A percentile compares a stretch with the other conserved stretches of the same genome.
phyloP scores from a whole-genome alignment of 1,140 invertebrate species.

The Sweltsa coloradensis region DNA sequence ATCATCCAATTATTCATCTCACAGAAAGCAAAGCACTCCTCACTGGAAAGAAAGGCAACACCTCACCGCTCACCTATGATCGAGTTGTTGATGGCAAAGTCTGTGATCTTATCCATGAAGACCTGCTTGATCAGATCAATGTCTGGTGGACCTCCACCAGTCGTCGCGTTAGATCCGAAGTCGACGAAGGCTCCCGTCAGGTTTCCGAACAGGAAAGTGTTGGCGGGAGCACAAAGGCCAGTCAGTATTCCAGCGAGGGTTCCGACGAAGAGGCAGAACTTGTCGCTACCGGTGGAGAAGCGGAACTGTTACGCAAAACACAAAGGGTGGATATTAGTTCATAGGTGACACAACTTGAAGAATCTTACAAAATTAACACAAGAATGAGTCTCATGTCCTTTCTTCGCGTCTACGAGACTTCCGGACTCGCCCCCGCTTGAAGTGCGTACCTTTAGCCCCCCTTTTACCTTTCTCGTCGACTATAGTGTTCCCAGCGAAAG shows the following conservation, averaged over 20 bases:
- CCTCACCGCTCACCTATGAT: slow-evolving; percentile 18
- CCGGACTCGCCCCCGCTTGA: too few species aligned
- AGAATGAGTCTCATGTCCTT: too few species aligned
- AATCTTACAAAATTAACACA: too few species aligned
- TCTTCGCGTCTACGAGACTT: too few species aligned
- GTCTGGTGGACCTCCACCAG: too few species aligned
- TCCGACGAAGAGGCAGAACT: slow-evolving; percentile 42
- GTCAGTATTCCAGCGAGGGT: slow-evolving; percentile 39
- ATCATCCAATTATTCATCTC: too few species aligned
- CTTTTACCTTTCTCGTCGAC: too few species aligned
- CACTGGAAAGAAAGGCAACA: background rate
- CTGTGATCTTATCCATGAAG: slow-evolving; percentile 8
- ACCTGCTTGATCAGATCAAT: background rate
- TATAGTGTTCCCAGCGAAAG: too few species aligned
- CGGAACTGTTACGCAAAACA: slow-evolving; percentile 35
- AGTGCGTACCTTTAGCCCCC: too few species aligned
- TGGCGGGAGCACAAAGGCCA: slow-evolving; percentile 48
- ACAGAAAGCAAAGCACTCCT: too few species aligned
- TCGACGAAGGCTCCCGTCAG: slow-evolving; percentile 29
- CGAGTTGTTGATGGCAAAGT: slow-evolving; percentile 19
- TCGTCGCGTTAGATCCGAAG: background rate
- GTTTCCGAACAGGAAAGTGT: slow-evolving; percentile 53
- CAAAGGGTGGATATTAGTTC: too few species aligned
- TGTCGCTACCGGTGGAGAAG: slow-evolving; percentile 42
- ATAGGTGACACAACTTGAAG: too few species aligned